A percentile compares a stretch with the other conserved stretches of the same genome.
These are phyloP conservation scores for Drosophila sproati DNA, from an alignment of 1,140 invertebrate species.

Conservation along the genomic window DNA sequence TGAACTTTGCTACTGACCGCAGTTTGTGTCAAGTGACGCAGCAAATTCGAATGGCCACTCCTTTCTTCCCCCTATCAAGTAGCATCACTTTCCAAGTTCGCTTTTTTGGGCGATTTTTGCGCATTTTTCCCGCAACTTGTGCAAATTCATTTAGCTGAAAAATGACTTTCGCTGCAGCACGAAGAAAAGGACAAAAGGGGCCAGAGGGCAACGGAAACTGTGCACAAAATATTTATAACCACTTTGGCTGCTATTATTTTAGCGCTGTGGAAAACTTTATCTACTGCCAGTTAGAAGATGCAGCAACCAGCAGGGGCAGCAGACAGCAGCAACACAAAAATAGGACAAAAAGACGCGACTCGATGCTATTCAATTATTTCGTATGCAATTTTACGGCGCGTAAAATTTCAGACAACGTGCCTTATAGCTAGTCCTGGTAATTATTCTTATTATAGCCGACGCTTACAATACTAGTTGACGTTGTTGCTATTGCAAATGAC, in stretches of 20 bases:
- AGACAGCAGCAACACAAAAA: not conserved
- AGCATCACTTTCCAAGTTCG: slow-evolving; percentile 17
- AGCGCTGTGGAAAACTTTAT: slow-evolving; percentile 72
- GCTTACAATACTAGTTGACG: slow-evolving; percentile 33
- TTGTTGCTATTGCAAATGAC: slow-evolving; percentile 7
- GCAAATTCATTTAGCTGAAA: slow-evolving; percentile 83
- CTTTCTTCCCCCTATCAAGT: not conserved
- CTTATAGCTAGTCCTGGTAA: slow-evolving; percentile 72
- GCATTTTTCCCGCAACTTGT: slow-evolving; percentile 67
- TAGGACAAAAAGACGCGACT: slow-evolving; percentile 56
- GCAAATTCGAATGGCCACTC: slow-evolving; percentile 27
- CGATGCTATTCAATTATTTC: slow-evolving; percentile 81
- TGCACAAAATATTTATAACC: slow-evolving; percentile 81
- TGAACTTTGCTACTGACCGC: slow-evolving; percentile 69
- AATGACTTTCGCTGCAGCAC: slow-evolving; percentile 73
- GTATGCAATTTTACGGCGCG: slow-evolving; percentile 77
- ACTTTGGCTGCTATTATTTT: slow-evolving; percentile 79
- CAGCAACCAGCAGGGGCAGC: slow-evolving; percentile 21
- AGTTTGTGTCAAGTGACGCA: slow-evolving; percentile 40
- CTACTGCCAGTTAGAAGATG: slow-evolving; percentile 28
- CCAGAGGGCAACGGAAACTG: slow-evolving; percentile 40
- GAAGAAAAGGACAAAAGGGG: slow-evolving; percentile 4
- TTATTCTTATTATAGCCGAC: slow-evolving; percentile 74
- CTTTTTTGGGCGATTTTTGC: slow-evolving; percentile 60
- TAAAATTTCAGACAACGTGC: slow-evolving; percentile 60